A percentile compares a stretch with the other conserved stretches of the same genome.
Evolutionary conservation across 1,140 invertebrate species (phyloP).

Genomic region (Aphelenchoides besseyi): DNA sequence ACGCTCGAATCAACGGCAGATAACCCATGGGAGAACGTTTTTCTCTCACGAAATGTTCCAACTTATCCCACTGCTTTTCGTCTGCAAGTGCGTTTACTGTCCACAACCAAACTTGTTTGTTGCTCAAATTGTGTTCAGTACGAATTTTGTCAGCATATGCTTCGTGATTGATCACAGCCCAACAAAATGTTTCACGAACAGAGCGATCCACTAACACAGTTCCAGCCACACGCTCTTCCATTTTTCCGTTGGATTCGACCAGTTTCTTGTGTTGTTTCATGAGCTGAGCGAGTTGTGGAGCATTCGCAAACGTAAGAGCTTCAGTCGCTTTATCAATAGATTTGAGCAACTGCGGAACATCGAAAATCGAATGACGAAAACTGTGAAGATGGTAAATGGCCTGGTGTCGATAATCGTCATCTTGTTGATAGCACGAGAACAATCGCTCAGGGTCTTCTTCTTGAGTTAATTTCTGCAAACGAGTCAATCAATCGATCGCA

Average conservation of each 20-base stretch:
- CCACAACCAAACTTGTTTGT: slow-evolving; percentile 15
- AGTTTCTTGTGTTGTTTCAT: slow-evolving; percentile 13
- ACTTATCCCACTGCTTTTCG: background rate
- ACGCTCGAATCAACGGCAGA: slow-evolving; percentile 3
- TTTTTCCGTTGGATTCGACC: background rate
- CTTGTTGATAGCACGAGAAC: slow-evolving; percentile 6
- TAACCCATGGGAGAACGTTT: background rate
- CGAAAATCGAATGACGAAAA: background rate
- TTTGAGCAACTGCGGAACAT: background rate
- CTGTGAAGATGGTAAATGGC: background rate
- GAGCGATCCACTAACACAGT: background rate
- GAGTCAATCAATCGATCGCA: background rate
- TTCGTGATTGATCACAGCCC: background rate
- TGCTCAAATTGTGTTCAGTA: slow-evolving; percentile 18
- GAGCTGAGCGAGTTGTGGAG: background rate
- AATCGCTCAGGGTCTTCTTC: slow-evolving; percentile 13
- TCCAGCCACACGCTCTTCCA: slow-evolving; percentile 5
- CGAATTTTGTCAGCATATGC: background rate
- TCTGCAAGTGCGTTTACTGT: background rate
- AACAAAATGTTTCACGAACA: slow-evolving; percentile 5
- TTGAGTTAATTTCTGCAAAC: slow-evolving; percentile 7
- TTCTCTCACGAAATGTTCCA: slow-evolving; percentile 19
- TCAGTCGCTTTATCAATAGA: background rate
- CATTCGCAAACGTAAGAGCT: background rate
- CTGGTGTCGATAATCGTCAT: slow-evolving; percentile 13